phyloP scores from a whole-genome alignment of 1,140 invertebrate genomes.

The Ridgeia piscesae region DNA sequence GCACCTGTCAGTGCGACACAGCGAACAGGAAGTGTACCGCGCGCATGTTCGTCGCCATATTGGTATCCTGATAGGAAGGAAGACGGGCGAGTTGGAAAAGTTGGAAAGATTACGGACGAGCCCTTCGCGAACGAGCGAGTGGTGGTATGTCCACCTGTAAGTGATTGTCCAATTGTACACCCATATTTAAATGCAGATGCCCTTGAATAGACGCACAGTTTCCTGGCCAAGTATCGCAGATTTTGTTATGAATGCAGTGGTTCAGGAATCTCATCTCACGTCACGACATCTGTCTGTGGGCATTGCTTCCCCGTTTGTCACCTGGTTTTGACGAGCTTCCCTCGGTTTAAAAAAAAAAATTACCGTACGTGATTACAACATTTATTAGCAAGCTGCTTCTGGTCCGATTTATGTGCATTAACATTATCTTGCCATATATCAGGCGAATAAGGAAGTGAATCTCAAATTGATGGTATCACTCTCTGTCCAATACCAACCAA shows the following conservation, averaged over 20 bases:
- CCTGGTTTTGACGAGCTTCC: neutral
- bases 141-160: neutral
- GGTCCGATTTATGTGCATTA: neutral
- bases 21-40: neutral
- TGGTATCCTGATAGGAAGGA: constrained; percentile 4
- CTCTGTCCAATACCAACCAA: neutral
- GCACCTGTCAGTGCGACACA: neutral
- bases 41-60: neutral
- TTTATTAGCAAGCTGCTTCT: neutral
- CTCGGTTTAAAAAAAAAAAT: neutral
- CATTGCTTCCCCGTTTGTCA: neutral
- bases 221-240: neutral
- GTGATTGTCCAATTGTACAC: neutral
- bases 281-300: too few relatives aligned
- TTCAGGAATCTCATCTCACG: constrained; percentile 5
- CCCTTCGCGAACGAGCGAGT: neutral
- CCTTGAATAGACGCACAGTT: neutral
- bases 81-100: constrained; percentile 3
- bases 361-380: neutral
- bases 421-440: neutral
- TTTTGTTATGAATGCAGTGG: neutral
- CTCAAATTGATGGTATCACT: neutral
- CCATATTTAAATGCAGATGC: neutral
- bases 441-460: neutral
- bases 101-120: neutral